These are phyloP conservation scores for Chloroceryle aenea DNA, from an alignment of 2,113 vertebrate species.

Conservation along the genomic window DNA sequence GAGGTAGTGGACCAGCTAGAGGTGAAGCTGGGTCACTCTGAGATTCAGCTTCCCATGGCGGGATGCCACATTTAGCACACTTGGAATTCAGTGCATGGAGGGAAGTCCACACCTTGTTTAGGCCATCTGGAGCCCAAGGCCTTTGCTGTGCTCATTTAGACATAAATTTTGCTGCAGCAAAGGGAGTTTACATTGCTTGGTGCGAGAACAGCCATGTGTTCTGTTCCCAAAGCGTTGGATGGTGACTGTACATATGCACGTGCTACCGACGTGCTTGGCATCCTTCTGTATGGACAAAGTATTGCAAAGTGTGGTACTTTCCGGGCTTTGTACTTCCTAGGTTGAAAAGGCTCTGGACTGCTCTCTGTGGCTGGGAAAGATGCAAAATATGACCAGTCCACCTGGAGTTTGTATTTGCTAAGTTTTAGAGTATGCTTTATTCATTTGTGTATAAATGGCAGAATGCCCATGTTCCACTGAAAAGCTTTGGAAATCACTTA, in stretches of 20 bases:
- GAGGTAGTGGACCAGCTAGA: background rate
- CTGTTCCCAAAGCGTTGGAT: background rate
- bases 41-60: background rate
- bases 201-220: background rate
- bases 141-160: background rate
- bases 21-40: background rate
- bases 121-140: background rate
- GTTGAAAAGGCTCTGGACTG: background rate
- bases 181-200: background rate
- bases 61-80: background rate
- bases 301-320: background rate
- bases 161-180: background rate
- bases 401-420: constrained; percentile 13
- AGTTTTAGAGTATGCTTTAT: background rate
- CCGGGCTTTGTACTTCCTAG: background rate
- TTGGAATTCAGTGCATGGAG: background rate
- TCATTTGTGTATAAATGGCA: background rate
- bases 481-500: background rate
- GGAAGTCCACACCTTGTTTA: background rate
- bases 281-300: background rate
- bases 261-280: fast-evolving
- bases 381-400: background rate
- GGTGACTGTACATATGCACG: fast-evolving
- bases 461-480: background rate
- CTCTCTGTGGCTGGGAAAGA: background rate